Conservation (phyloP, 1,140 invertebrate genomes). For the Sweltsa coloradensis region DNA sequence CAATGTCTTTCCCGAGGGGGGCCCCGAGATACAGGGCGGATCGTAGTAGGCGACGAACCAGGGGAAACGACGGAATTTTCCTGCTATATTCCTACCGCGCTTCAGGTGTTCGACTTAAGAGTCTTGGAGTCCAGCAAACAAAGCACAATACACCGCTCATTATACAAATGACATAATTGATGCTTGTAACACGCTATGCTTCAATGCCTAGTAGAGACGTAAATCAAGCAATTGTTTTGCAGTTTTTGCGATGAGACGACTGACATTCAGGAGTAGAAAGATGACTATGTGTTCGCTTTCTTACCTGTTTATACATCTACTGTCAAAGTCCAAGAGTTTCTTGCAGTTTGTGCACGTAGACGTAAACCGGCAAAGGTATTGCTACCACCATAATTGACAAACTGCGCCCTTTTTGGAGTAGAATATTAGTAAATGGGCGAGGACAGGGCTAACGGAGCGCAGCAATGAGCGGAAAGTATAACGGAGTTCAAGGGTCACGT, state of each 20-base stretch:
- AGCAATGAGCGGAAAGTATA: constrained; percentile 21
- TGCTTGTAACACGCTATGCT: constrained; percentile 17
- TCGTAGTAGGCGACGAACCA: background rate
- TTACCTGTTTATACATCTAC: constrained; percentile 15
- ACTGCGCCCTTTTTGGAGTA: too few species aligned
- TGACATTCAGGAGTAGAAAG: constrained; percentile 23
- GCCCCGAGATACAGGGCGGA: background rate
- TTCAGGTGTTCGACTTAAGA: constrained; percentile 14
- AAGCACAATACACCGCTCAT: constrained; percentile 18
- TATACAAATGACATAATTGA: constrained; percentile 22
- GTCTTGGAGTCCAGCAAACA: constrained; percentile 12
- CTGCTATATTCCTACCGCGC: constrained; percentile 1
- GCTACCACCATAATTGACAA: too few species aligned
- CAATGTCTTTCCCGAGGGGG: background rate
- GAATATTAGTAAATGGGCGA: too few species aligned
- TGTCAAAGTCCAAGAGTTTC: constrained; percentile 22
- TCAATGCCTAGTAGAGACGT: constrained; percentile 15
- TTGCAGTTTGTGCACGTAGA: constrained; percentile 4
- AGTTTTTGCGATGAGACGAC: constrained; percentile 20
- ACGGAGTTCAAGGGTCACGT: constrained; percentile 23
- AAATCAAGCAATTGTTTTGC: constrained; percentile 17
- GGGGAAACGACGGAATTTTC: constrained; percentile 6
- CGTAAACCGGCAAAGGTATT: too few species aligned
- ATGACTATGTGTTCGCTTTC: constrained; percentile 19
- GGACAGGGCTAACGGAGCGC: constrained; percentile 23